phyloP scores from a whole-genome alignment of 1,140 invertebrate genomes.

The Pseudachorutes palmiensis region DNA sequence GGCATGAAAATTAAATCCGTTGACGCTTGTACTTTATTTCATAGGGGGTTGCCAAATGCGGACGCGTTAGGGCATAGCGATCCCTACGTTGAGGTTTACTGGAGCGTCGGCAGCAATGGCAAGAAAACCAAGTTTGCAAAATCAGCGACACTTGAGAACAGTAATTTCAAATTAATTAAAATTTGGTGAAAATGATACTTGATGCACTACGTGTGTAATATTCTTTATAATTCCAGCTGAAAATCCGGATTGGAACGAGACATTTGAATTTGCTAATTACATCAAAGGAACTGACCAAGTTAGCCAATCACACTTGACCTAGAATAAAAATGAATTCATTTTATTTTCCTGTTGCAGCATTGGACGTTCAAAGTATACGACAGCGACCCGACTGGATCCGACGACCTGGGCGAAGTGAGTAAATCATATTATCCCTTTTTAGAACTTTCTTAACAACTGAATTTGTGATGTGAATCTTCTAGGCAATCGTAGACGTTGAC shows the following conservation, averaged over 20 bases:
- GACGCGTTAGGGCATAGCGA: background rate
- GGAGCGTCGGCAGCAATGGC: background rate
- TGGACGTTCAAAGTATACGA: conserved; percentile 22
- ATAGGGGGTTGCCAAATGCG: background rate
- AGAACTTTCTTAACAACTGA: background rate
- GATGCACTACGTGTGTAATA: background rate
- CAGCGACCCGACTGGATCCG: conserved; percentile 13
- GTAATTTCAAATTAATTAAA: background rate
- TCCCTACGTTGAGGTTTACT: conserved; percentile 6
- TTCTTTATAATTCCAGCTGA: conserved; percentile 4
- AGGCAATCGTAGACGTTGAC: conserved; percentile 19
- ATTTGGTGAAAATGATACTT: background rate
- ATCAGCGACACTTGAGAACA: background rate
- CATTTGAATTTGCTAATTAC: conserved; percentile 25
- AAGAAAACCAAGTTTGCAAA: conserved; percentile 6
- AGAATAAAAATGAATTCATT: background rate
- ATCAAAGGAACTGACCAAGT: conserved; percentile 16
- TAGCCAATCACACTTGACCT: background rate
- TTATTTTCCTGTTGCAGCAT: conserved; percentile 10
- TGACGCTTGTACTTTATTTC: background rate
- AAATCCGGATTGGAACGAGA: conserved; percentile 22
- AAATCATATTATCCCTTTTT: background rate
- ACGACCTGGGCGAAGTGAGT: conserved; percentile 14
- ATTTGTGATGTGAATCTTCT: background rate
- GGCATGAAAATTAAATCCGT: background rate